These are phyloP conservation scores for Sinocyclocheilus anshuiensis DNA, from an alignment of 2,113 vertebrate species.

Conservation along the genomic window DNA sequence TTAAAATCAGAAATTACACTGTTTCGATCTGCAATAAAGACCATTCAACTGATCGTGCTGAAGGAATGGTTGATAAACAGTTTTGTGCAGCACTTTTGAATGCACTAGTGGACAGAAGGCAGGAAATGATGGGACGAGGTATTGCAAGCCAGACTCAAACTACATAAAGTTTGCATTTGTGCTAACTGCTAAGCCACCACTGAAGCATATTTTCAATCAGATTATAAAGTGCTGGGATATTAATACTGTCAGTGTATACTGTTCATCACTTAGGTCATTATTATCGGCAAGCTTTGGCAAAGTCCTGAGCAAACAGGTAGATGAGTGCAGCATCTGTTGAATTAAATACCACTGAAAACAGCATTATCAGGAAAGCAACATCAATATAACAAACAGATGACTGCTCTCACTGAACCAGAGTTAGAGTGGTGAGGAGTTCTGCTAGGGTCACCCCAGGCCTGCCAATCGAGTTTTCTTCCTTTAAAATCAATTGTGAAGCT, in stretches of 20 bases:
- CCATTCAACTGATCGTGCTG: neutral
- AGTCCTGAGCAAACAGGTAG: neutral
- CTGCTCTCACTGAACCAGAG: constrained; percentile 41
- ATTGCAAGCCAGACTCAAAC: neutral
- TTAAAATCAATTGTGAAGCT: constrained; percentile 55
- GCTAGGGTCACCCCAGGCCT: constrained; percentile 55
- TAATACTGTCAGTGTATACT: neutral
- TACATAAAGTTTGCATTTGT: no score
- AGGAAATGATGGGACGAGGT: neutral
- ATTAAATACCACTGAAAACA: constrained; percentile 15
- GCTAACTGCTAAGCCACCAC: no score
- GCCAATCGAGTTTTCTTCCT: constrained; percentile 52
- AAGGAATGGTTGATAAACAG: neutral
- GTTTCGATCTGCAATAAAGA: neutral
- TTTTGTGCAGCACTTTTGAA: neutral
- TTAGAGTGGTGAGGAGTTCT: constrained; percentile 47
- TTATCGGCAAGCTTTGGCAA: neutral
- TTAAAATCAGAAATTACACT: neutral
- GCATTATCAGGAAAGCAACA: constrained; percentile 60
- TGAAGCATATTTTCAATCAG: no score
- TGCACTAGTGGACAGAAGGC: neutral
- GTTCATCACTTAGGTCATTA: no score
- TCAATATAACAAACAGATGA: constrained; percentile 59
- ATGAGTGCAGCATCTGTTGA: neutral
- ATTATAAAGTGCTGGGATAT: neutral